A percentile compares a stretch with the other conserved stretches of the same genome.
Conservation (phyloP, 2,797 vertebrate species). For the Galago senegalensis region DNA sequence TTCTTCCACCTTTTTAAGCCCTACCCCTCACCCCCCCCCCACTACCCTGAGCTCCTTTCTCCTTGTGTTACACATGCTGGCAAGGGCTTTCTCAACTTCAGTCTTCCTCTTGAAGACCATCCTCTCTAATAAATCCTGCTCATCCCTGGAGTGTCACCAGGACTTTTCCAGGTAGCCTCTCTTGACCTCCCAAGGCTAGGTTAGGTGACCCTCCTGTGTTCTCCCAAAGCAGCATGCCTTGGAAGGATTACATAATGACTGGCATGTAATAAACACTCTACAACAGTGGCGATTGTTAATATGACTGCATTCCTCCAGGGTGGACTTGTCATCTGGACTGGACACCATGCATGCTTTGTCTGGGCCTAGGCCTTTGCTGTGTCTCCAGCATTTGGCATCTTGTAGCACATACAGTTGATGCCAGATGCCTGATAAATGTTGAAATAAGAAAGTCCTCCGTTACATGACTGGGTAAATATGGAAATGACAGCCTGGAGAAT, state of each 20-base stretch:
- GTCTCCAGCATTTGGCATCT: background rate
- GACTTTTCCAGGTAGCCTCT: background rate
- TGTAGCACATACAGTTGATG: background rate
- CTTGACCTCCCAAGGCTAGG: background rate
- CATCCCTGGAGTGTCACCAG: background rate
- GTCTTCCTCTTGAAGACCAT: background rate
- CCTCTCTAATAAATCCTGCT: background rate
- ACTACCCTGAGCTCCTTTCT: background rate
- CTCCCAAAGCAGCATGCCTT: background rate
- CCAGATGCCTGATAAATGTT: conserved; percentile 44
- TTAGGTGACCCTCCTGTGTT: background rate
- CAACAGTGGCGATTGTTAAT: background rate
- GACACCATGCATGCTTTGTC: background rate
- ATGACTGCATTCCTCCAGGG: background rate
- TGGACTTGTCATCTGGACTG: background rate
- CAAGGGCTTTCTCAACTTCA: background rate
- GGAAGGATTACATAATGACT: background rate
- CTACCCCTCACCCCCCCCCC: background rate
- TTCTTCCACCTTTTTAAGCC: background rate
- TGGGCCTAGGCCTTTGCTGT: background rate
- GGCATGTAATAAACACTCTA: background rate
- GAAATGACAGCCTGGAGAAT: background rate
- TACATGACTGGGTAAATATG: conserved; percentile 36
- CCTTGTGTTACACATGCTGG: background rate
- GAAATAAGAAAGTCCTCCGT: conserved; percentile 37